Evolutionary conservation across 2,113 vertebrate species (phyloP), one percentile per base, ranked within the genome.

Genomic region (Centropristis striata): DNA sequence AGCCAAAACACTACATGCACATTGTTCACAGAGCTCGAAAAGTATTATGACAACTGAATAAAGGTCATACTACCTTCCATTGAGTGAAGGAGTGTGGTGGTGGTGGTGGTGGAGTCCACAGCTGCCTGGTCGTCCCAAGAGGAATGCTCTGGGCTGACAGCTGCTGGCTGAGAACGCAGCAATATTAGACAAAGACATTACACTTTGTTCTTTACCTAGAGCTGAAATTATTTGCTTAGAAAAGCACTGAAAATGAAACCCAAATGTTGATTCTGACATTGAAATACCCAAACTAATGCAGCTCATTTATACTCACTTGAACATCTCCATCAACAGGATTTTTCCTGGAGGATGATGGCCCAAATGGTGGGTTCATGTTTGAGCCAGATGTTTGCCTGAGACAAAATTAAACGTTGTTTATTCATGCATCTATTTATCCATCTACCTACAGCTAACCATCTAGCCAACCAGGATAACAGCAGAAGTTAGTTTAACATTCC

Each of bases 41-140:
- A 12, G n/a, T 51, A 11, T 6, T 14, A 1, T 25, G 9, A 18
- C 1, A 1, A 41, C 4, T 63, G 18, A 55, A 28, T 25, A 64
- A 51, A 44, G 49, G 50, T 10, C 10, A 23, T 0, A 5, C 12
- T 72, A 95, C 92, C 94, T 74, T 94, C 91, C 20, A 82, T 57
- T 50, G 90, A 59, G 61, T 92, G 84, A 18, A 95, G 85, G 21
- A 93, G 87, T 41, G 90, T 84, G 41, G 94, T 93, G 61, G 92
- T 94, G n/a, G 90, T 84, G 41, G 94, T 93, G 61, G 92, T 94
- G n/a, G 94, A 93, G 59, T 93, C 92, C 8, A 84, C 65, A 16
- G 83, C 32, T 42, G 37, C 64, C 44, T 80, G 80, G 25, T 93
- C 88, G 41, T 91, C 88, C 83, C 78, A 88, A 0, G 49, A 63